These are phyloP conservation scores for Sardinella longiceps DNA, from an alignment of 2,797 vertebrate species.

Conservation along the genomic window DNA sequence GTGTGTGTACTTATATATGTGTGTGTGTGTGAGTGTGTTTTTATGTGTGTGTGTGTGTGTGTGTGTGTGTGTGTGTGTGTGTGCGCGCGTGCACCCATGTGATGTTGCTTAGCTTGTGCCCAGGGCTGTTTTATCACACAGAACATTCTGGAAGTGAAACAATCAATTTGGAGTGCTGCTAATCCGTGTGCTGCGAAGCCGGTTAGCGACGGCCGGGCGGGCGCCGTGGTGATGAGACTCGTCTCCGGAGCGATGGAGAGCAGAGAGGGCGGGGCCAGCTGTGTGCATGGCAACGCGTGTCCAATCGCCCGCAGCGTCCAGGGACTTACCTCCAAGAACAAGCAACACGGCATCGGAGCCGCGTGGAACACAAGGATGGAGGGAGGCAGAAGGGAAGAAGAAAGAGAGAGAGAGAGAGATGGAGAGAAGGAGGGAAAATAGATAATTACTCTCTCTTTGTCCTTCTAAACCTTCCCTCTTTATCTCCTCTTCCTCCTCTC, in stretches of 20 bases:
- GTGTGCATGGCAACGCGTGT: neutral
- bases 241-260: neutral
- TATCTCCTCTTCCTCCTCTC: neutral
- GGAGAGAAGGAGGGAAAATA: neutral
- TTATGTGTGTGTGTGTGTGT: constrained; percentile 16
- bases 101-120: constrained; percentile 18
- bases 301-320: neutral
- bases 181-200: constrained; percentile 44
- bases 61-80: constrained; percentile 6
- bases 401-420: neutral
- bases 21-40: constrained; percentile 4
- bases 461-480: neutral
- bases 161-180: constrained; percentile 48
- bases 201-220: neutral
- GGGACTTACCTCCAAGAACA: constrained; percentile 14
- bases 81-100: neutral
- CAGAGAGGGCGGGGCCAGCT: neutral
- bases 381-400: neutral
- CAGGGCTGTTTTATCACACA: constrained; percentile 42
- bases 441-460: constrained; percentile 36
- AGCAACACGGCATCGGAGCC: neutral
- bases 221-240: neutral
- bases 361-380: neutral
- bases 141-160: constrained; percentile 58
- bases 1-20: neutral